Evolutionary conservation across 2,797 vertebrate species (phyloP).

Genomic region (Squalus acanthias): DNA sequence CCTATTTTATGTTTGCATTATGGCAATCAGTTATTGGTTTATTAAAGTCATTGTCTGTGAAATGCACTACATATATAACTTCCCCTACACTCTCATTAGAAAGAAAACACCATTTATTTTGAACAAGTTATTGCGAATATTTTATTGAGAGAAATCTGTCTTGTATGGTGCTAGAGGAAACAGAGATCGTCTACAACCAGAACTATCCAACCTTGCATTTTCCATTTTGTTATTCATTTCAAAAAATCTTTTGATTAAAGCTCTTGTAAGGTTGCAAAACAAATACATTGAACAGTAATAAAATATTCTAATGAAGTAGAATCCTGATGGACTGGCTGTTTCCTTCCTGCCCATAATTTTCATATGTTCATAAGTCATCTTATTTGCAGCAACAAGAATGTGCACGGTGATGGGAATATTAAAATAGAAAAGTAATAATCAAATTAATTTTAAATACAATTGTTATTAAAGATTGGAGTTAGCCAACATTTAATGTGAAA

Average conservation of each 20-base stretch:
- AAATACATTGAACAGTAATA: neutral
- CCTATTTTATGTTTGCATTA: slow-evolving; percentile 21
- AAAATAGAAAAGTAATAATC: neutral
- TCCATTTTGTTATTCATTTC: neutral
- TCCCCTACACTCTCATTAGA: neutral
- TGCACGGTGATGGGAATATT: neutral
- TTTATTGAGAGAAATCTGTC: neutral
- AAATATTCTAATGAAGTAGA: neutral
- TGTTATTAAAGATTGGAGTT: neutral
- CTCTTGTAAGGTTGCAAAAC: neutral
- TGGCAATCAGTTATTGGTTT: slow-evolving; percentile 30
- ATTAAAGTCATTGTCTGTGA: slow-evolving; percentile 32
- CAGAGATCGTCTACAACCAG: neutral
- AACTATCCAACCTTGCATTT: neutral
- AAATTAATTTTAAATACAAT: neutral
- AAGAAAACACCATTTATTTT: neutral
- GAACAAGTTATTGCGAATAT: neutral
- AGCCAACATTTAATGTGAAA: neutral
- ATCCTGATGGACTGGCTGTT: neutral
- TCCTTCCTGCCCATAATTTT: neutral
- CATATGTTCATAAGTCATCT: neutral
- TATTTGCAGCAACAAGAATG: neutral
- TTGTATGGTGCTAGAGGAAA: neutral
- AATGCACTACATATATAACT: neutral
- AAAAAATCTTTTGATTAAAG: neutral